Evolutionary conservation across 2,888 invertebrate genomes (phyloP).

Genomic region (Teleiodes luculella): DNA sequence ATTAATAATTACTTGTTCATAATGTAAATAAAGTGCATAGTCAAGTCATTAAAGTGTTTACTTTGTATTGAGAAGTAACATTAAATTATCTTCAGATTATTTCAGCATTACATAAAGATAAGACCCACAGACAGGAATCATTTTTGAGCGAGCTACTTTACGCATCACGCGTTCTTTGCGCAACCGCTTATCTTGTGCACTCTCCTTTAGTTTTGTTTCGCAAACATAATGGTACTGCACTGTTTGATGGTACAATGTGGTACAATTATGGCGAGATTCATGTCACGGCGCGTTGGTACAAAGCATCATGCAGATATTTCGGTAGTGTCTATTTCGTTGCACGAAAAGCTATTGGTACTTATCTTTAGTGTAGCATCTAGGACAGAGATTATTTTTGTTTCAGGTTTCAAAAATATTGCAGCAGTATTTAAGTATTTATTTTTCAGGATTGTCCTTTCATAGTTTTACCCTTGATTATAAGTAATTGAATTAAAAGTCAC

Average conservation of each 20-base stretch:
- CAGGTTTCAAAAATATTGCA: background rate
- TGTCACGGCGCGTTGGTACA: slow-evolving; percentile 41
- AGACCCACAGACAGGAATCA: background rate
- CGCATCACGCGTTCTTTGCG: background rate
- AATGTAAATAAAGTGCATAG: too few species aligned
- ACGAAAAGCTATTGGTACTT: slow-evolving; percentile 17
- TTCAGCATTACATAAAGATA: background rate
- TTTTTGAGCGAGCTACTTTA: background rate
- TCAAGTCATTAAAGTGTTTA: too few species aligned
- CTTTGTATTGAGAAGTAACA: background rate
- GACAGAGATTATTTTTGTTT: background rate
- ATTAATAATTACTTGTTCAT: too few species aligned
- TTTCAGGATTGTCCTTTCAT: too few species aligned
- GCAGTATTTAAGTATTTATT: too few species aligned
- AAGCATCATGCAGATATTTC: slow-evolving; percentile 30
- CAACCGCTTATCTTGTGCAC: background rate
- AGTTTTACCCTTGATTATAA: too few species aligned
- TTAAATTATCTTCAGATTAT: background rate
- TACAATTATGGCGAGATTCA: slow-evolving; percentile 44
- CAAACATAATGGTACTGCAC: slow-evolving; percentile 15
- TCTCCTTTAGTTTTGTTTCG: slow-evolving; percentile 10
- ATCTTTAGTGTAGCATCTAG: background rate
- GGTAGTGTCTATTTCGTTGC: slow-evolving; percentile 32
- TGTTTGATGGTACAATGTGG: slow-evolving; percentile 18
- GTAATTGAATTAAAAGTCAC: too few species aligned